These are phyloP conservation scores for Lissocephala sabroskyi DNA, from an alignment of 2,888 invertebrate species.

Conservation along the genomic window DNA sequence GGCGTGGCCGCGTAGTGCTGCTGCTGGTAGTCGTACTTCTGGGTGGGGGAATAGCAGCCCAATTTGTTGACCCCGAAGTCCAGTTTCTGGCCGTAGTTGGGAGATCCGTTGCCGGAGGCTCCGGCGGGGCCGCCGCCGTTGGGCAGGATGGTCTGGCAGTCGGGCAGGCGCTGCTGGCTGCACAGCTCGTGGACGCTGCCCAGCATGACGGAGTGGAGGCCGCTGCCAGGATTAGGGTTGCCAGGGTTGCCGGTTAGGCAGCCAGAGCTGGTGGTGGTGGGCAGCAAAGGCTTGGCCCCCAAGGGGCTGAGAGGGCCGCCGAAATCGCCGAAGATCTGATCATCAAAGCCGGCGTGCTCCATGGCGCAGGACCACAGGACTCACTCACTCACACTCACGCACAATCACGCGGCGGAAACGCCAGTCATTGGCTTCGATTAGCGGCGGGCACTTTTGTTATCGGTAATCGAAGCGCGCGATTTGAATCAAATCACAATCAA, in stretches of 20 bases:
- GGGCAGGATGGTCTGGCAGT: constrained; percentile 71
- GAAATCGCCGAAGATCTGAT: constrained; percentile 86
- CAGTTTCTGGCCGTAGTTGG: constrained; percentile 69
- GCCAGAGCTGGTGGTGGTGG: constrained; percentile 69
- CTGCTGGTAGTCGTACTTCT: constrained; percentile 70
- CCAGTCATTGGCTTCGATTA: no score
- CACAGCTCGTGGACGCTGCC: constrained; percentile 72
- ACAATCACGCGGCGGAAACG: neutral
- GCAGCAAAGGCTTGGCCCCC: constrained; percentile 68
- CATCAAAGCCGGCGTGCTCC: constrained; percentile 83
- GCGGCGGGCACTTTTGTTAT: no score
- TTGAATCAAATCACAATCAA: constrained; percentile 60
- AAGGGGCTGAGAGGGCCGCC: constrained; percentile 75
- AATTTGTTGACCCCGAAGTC: constrained; percentile 69
- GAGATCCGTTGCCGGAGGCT: constrained; percentile 49
- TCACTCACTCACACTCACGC: constrained; percentile 71
- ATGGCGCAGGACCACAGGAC: constrained; percentile 67
- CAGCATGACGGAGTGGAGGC: constrained; percentile 78
- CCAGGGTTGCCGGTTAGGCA: constrained; percentile 71
- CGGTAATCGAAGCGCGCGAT: no score
- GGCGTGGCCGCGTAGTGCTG: constrained; percentile 59
- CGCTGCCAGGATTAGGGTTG: constrained; percentile 20
- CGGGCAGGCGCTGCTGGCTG: constrained; percentile 66
- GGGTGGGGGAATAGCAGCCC: constrained; percentile 72
- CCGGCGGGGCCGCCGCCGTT: constrained; percentile 34